phyloP scores from a whole-genome alignment of 2,113 vertebrate species.

The Elgaria multicarinata region DNA sequence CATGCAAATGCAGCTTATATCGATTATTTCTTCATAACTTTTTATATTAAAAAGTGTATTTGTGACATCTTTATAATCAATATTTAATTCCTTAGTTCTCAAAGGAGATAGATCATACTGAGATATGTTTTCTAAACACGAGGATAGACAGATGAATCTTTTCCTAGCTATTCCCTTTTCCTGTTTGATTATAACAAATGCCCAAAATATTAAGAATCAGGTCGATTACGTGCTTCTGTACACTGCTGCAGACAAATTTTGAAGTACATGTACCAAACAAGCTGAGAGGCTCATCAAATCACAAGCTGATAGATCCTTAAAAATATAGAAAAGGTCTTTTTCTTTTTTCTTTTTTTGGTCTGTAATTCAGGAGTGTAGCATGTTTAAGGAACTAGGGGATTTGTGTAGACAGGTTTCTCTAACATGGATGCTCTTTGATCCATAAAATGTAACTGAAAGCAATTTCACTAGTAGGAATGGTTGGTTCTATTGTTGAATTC shows the following conservation, averaged over 20 bases:
- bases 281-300: constrained; percentile 13
- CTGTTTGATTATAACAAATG: not conserved
- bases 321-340: constrained; percentile 43
- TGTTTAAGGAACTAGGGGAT: constrained; percentile 5
- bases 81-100: not conserved
- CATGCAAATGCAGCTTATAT: constrained; percentile 12
- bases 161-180: not conserved
- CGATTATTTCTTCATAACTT: constrained; percentile 43
- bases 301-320: constrained; percentile 27
- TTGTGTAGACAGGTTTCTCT: constrained; percentile 36
- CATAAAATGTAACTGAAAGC: constrained; percentile 41
- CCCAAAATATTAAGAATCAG: constrained; percentile 12
- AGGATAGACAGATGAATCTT: not conserved
- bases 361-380: constrained; percentile 21
- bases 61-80: constrained; percentile 8
- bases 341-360: constrained; percentile 43
- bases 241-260: constrained; percentile 25
- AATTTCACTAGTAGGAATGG: constrained; percentile 21
- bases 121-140: constrained; percentile 44
- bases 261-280: constrained; percentile 8
- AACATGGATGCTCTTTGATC: constrained; percentile 44
- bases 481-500: constrained; percentile 42
- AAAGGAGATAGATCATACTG: not conserved
- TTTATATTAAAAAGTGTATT: constrained; percentile 38
- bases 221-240: constrained; percentile 31